Percentiles rank a stretch among this genome's conserved stretches.
phyloP scores from a whole-genome alignment of 2,113 vertebrate genomes.

The Ceuthmochares aereus region DNA sequence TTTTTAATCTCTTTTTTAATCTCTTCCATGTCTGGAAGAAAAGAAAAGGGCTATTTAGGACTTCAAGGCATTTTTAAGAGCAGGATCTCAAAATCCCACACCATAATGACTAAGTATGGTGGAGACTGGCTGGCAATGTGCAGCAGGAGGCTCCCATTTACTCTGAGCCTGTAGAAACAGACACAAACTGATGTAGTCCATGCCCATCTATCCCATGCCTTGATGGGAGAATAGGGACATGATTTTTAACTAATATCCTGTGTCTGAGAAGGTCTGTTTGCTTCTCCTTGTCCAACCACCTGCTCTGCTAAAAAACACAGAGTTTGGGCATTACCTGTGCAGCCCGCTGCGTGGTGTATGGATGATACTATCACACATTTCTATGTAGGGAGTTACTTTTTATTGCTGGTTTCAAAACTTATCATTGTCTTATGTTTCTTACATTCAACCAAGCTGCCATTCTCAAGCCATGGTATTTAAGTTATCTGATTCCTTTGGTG shows the following conservation, averaged over 20 bases:
- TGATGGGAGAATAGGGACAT: neutral
- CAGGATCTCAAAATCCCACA: neutral
- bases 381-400: neutral
- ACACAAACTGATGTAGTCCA: rapidly evolving
- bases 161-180: neutral
- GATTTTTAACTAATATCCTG: neutral
- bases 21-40: neutral
- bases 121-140: neutral
- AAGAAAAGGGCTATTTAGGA: neutral
- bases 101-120: neutral
- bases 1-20: neutral
- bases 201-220: neutral
- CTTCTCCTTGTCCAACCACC: rapidly evolving
- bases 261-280: neutral
- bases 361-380: neutral
- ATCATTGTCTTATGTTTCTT: neutral
- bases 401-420: neutral
- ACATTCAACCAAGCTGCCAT: neutral
- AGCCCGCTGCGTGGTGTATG: neutral
- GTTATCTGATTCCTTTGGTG: neutral
- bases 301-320: neutral
- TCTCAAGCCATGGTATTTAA: neutral
- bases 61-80: neutral
- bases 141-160: neutral
- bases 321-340: neutral